These are phyloP conservation scores for Candoia aspera DNA, from an alignment of 2,113 vertebrate genomes.

Conservation along the genomic window DNA sequence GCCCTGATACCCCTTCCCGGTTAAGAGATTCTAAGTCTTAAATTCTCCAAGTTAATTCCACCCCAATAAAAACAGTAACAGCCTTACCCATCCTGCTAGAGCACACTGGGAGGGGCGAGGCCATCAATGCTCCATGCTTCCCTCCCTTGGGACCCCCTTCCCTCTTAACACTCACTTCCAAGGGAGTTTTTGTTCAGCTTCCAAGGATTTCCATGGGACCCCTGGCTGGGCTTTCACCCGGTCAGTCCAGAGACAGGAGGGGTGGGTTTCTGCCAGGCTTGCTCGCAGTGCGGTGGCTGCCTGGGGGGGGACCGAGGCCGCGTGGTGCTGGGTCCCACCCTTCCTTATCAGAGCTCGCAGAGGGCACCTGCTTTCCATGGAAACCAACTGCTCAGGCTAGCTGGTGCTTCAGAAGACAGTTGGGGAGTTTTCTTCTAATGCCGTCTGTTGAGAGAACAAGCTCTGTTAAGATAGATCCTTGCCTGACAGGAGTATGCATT, in stretches of 20 bases:
- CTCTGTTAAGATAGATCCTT: rapidly evolving
- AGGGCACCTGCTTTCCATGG: not conserved
- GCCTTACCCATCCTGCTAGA: not conserved
- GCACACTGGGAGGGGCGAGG: not conserved
- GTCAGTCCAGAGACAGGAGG: no score
- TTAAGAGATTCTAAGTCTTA: not conserved
- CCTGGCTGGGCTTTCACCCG: no score
- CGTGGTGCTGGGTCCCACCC: no score
- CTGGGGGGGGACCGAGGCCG: no score
- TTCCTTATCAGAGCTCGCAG: no score
- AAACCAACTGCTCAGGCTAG: not conserved
- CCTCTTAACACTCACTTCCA: not conserved
- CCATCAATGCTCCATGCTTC: not conserved
- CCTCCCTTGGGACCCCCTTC: not conserved
- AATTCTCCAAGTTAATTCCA: not conserved
- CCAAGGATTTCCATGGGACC: not conserved
- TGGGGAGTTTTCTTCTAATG: no score
- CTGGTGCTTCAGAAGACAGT: no score
- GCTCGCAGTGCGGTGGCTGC: no score
- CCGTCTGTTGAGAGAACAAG: not conserved
- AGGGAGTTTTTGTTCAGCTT: no score
- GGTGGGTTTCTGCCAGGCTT: no score
- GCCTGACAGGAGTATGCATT: no score
- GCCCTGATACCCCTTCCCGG: not conserved
- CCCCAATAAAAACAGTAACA: not conserved